phyloP scores from a whole-genome alignment of 2,797 vertebrate species.

The Naso thynnoides region DNA sequence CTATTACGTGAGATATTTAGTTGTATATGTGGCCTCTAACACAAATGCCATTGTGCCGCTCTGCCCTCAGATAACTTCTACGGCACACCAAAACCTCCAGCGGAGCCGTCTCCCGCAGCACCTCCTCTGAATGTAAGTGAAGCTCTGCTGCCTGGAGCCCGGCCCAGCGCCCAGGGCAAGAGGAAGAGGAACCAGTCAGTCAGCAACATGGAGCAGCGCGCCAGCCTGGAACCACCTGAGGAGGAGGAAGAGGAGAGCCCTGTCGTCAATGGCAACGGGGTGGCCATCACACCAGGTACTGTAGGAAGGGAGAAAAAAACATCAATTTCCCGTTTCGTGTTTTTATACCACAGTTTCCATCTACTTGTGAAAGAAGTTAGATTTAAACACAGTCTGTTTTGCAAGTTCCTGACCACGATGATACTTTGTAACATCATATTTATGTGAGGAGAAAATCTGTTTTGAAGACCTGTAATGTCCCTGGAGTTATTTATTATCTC shows the following conservation, averaged over 20 bases:
- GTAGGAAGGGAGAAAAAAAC: constrained; percentile 7
- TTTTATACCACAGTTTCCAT: constrained; percentile 31
- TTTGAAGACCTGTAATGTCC: constrained; percentile 21
- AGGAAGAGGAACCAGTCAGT: constrained; percentile 99
- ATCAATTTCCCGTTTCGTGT: constrained; percentile 19
- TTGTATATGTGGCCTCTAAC: constrained; percentile 22
- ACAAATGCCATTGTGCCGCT: constrained; percentile 5
- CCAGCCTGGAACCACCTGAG: constrained; percentile 92
- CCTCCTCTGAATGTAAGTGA: constrained; percentile 98
- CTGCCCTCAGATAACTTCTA: constrained; percentile 94
- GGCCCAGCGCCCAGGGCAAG: constrained; percentile 97
- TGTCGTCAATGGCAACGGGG: constrained; percentile 94
- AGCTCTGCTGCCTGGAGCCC: constrained; percentile 96
- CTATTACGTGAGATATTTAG: constrained; percentile 31
- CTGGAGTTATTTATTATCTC: constrained; percentile 31
- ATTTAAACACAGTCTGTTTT: constrained; percentile 11
- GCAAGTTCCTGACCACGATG: constrained; percentile 13
- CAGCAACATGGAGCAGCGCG: constrained; percentile 99
- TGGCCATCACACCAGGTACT: constrained; percentile 94
- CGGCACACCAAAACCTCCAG: constrained; percentile 98
- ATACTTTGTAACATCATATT: constrained; percentile 36
- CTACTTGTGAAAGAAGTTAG: constrained; percentile 17
- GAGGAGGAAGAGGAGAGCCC: constrained; percentile 95
- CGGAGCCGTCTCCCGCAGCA: constrained; percentile 93
- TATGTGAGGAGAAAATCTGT: constrained; percentile 12